A percentile compares a stretch with the other conserved stretches of the same genome.
Conservation (phyloP, 2,888 invertebrate genomes). For the Drosophila seclusa region DNA sequence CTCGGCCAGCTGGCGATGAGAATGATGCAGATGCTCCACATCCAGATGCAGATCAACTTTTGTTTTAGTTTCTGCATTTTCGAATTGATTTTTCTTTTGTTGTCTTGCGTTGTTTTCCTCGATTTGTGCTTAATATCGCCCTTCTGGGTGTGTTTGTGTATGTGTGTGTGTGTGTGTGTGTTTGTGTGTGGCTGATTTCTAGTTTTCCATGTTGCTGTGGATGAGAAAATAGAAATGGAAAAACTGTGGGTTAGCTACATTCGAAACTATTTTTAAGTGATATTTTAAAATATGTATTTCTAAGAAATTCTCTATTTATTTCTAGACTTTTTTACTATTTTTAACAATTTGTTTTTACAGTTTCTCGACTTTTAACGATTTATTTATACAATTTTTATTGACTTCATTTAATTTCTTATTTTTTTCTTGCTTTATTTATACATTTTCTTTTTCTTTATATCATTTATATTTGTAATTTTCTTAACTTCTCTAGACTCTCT, state of each 20-base stretch:
- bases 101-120: slow-evolving; percentile 15
- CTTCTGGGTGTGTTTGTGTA: slow-evolving; percentile 7
- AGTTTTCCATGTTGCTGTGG: slow-evolving; percentile 71
- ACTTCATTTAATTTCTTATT: neutral
- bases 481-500: neutral
- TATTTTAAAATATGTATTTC: slow-evolving; percentile 3
- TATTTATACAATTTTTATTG: neutral
- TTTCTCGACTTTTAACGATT: neutral
- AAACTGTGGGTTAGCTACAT: slow-evolving; percentile 33
- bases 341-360: neutral
- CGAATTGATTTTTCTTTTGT: slow-evolving; percentile 2
- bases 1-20: slow-evolving; percentile 35
- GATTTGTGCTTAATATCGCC: slow-evolving; percentile 32
- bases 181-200: slow-evolving; percentile 14
- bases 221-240: slow-evolving; percentile 20
- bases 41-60: slow-evolving; percentile 51
- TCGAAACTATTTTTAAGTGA: slow-evolving; percentile 33
- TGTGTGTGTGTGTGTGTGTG: slow-evolving; percentile 13
- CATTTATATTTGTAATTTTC: neutral
- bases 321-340: neutral
- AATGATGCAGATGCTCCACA: slow-evolving; percentile 42
- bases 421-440: neutral
- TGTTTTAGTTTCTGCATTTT: slow-evolving; percentile 24
- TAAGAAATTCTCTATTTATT: neutral
- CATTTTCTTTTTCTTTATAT: neutral